These are phyloP conservation scores for Colinus virginianus DNA, from an alignment of 2,113 vertebrate genomes.

Conservation along the genomic window DNA sequence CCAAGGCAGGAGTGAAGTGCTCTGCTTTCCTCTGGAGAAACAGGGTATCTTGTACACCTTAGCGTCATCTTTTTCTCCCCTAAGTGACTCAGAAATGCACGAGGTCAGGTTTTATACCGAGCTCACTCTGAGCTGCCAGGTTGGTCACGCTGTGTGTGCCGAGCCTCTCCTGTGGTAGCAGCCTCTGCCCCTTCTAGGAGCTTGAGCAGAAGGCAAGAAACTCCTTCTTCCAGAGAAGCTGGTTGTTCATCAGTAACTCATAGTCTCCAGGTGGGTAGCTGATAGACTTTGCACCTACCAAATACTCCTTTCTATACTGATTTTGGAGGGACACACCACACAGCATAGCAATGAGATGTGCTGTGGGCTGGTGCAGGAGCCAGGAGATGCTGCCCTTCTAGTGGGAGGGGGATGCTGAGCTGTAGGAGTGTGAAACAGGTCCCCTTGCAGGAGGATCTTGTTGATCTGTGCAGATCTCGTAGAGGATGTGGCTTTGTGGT, in stretches of 20 bases:
- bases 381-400: not conserved
- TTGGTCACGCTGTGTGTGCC: not conserved
- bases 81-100: not conserved
- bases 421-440: not conserved
- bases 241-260: not conserved
- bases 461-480: too few species aligned
- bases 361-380: not conserved
- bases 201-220: not conserved
- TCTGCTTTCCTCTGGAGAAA: not conserved
- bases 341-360: not conserved
- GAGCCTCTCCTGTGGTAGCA: not conserved
- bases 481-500: not conserved
- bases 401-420: not conserved
- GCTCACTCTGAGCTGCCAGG: not conserved
- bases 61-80: not conserved
- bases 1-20: not conserved
- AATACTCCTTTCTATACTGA: not conserved
- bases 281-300: not conserved
- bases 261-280: not conserved
- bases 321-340: not conserved
- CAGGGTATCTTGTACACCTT: not conserved
- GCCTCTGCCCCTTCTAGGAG: not conserved
- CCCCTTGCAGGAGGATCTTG: not conserved
- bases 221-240: not conserved
- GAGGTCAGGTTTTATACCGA: not conserved